These are phyloP conservation scores for Spongilla lacustris DNA, from an alignment of 37 sponge, comb jelly and placozoan genomes.

Conservation along the genomic window DNA sequence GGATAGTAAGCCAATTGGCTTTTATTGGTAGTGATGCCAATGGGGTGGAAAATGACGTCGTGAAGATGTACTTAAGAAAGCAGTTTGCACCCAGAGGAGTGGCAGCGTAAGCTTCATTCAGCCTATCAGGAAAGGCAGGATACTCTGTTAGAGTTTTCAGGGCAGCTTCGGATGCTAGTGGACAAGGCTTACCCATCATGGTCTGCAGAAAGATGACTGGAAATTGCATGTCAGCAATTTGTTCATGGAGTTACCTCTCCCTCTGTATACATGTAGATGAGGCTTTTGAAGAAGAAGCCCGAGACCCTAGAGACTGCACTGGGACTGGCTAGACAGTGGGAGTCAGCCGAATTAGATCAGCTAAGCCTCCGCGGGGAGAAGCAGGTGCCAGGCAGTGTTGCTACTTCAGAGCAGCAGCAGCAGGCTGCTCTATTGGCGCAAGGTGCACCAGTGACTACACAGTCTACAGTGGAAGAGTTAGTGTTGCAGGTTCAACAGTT, in stretches of 20 bases:
- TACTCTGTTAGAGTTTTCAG: neutral
- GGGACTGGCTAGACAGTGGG: neutral
- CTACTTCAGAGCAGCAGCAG: neutral
- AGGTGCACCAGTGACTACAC: no score
- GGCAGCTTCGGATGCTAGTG: neutral
- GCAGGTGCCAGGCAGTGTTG: neutral
- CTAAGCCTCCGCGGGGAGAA: neutral
- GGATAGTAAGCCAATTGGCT: constrained; percentile 9
- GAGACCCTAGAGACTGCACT: constrained; percentile 13
- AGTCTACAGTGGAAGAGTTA: neutral
- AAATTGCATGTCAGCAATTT: constrained; percentile 2
- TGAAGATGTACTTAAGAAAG: neutral
- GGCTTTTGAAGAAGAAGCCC: constrained; percentile 12
- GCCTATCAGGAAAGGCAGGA: neutral
- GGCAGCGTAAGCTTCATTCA: constrained; percentile 11
- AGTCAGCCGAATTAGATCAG: constrained; percentile 16
- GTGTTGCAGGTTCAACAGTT: constrained; percentile 5
- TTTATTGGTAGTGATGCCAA: neutral
- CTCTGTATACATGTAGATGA: constrained; percentile 18
- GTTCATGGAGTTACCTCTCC: constrained; percentile 20
- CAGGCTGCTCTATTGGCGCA: neutral
- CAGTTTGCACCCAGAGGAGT: constrained; percentile 21
- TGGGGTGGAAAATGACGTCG: neutral
- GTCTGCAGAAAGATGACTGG: neutral
- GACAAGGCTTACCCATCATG: constrained; percentile 19